Base-by-base conservation (phyloP, 2,113 vertebrate genomes). In the Pollimyrus isidori region DNA sequence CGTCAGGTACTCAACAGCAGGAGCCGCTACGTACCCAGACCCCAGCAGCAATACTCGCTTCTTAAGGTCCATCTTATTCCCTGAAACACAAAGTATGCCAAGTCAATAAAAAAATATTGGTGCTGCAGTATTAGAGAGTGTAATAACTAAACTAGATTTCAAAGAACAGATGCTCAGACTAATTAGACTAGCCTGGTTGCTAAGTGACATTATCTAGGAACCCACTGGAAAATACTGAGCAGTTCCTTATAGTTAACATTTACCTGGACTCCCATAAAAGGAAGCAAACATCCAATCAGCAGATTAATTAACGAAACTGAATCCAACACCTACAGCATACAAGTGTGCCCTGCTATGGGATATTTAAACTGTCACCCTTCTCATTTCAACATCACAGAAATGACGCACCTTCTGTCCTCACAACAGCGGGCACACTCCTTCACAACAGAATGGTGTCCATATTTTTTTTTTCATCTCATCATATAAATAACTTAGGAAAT, bases 11-110 rank as follows among this genome's bases (percentile, higher is more conserved):
- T 98, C 97, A 48, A 99, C 93, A 0, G 99, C 97, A 10, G 98
- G 98, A 10, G 94, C 96, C 45, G 98, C 98, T 88, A 99, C 97
- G 5, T 99, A 99, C 19, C 98, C 98, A 30, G 97, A 96, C 23
- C 98, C 98, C 0, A 99, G 96, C 92, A 99, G 90, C 89, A 99
- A 95, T 62, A 99, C 96, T 6, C 93, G 96, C 94, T 97, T 98
- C 95, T 96, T 97, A 23, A 95, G 95, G 1, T 86, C 83, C 95
- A 97, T 97, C 93, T 76, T 76, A 76, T 39, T 76, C 73, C 73
- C 73, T 76, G 73, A 35, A 76, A 76, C 69, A 76, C 15, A 76
- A 39, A 42, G 15, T 7, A 76, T 17, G 4, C 13, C 0, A 76
- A 39, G 15, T 35, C 69, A 80, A 35, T 17, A 39, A 42, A 39